Base-by-base conservation (phyloP, 1,140 invertebrate genomes). In the Papilio polytes region DNA sequence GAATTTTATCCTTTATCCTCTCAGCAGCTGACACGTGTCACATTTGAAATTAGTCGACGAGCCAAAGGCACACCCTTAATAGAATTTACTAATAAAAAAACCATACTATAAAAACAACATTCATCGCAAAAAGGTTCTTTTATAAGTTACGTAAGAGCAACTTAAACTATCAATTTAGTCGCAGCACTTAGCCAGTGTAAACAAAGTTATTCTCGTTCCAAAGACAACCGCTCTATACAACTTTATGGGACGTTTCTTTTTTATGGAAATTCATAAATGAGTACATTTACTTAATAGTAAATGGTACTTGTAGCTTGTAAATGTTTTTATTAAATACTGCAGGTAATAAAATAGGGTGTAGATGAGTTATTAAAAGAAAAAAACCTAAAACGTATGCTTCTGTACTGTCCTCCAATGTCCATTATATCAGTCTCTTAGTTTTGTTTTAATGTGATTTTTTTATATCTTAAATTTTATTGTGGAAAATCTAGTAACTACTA, bases 121-220 rank as follows among this genome's bases (percentile, higher is more conserved):
- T 70, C 63, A 36, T 70, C 26, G 63, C 26, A 70, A 31, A 66
- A 59, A 70, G 26, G 63, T 70, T 70, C 26, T 70, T 70, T 70
- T 70, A 70, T 36, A 70, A 70, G 12, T 70, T 70, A 31, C 63
- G 63, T 70, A 70, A 70, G 13, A 70, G 63, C 63, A 70, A 70
- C 13, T 36, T 70, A 70, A 26, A 36, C 6, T 70, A 70, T 70
- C 63, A 70, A 70, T 70, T 31, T 70, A 31, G 63, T 12, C 59
- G 22, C 26, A 70, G 26, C 63, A 70, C 26, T 70, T 70, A 70
- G 63, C 13, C 26, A 70, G 13, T 70, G 22, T 70, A 70, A 70
- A 70, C 63, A 70, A 70, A 70, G 12, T 26, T 31, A 36, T 70
- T 70, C 26, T 31, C 26, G 12, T 70, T 70, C 13, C 22, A 70